phyloP scores from a whole-genome alignment of 2,888 invertebrate genomes.

The Apotomis betuletana region DNA sequence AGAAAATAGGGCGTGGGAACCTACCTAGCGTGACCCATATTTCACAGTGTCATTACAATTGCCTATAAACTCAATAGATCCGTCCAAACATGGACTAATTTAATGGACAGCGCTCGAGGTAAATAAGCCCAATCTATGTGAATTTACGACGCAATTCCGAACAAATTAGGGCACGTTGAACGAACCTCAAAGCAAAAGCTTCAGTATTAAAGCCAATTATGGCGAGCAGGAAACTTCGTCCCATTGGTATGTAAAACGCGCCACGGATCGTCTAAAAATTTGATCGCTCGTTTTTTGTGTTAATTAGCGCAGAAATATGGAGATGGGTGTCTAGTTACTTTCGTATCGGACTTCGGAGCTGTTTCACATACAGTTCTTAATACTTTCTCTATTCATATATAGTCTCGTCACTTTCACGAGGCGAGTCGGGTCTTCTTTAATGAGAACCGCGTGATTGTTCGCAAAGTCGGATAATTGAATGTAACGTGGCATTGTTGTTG shows the following conservation, averaged over 20 bases:
- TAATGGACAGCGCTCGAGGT: slow-evolving; percentile 14
- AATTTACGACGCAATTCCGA: slow-evolving; percentile 20
- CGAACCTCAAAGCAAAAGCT: slow-evolving; percentile 14
- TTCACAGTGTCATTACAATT: slow-evolving; percentile 44
- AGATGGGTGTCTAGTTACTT: slow-evolving; percentile 57
- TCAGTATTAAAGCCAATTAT: slow-evolving; percentile 20
- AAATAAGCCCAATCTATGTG: slow-evolving; percentile 12
- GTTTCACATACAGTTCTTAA: slow-evolving; percentile 55
- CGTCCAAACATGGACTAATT: slow-evolving; percentile 26
- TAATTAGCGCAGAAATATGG: slow-evolving; percentile 51
- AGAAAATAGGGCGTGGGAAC: slow-evolving; percentile 64
- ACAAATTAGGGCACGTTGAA: slow-evolving; percentile 20
- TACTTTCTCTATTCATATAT: slow-evolving; percentile 79
- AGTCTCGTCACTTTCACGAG: slow-evolving; percentile 72
- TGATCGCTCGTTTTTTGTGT: slow-evolving; percentile 41
- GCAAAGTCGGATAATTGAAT: slow-evolving; percentile 65
- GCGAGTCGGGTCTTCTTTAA: slow-evolving; percentile 58
- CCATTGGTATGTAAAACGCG: slow-evolving; percentile 9
- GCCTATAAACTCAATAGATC: slow-evolving; percentile 22
- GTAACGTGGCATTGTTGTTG: slow-evolving; percentile 61
- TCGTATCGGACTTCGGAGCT: slow-evolving; percentile 62
- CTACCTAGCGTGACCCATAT: slow-evolving; percentile 61
- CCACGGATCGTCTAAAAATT: slow-evolving; percentile 20
- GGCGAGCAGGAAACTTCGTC: slow-evolving; percentile 6
- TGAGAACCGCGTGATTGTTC: slow-evolving; percentile 66